Base-by-base conservation (phyloP, 2,888 invertebrate genomes). In the Catocala sponsa region DNA sequence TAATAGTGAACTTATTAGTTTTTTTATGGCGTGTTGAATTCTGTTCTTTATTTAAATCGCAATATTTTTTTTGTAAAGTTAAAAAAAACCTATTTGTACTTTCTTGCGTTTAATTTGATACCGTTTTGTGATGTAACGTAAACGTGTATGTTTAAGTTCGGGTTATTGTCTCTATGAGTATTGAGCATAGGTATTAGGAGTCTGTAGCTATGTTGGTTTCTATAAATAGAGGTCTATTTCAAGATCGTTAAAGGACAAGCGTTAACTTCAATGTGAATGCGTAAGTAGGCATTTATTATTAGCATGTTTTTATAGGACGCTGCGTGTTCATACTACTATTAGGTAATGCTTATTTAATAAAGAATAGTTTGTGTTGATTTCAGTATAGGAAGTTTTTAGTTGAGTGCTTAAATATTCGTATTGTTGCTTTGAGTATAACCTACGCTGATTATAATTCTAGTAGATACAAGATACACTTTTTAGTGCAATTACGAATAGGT, bases 171-270 rank as follows among this genome's bases (percentile, higher is more conserved):
- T 66, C 63, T 43, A 61, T 55, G 59, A 59, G 57, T 33, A 12
- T 11, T 12, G 11, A 13, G 32, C 6, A 13, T 42, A 13, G 2
- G 25, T 32, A 10, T 32, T 33, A 32, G 52, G n/a, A n/a, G 32
- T 54, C 58, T 63, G 43, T 74, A 50, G 67, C 47, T 73, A 64
- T 54, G 60, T 62, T 12, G 10, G 6, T 51, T 49, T 64, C 58
- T 64, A 74, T 71, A 68, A 76, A 75, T 78, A 71, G 64, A 58
- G 25, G 33, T 61, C 58, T 72, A 78, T 76, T 77, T 75, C 50
- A 62, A 68, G 62, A 63, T 55, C 53, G 65, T 43, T 63, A 68
- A 58, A 51, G 55, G 49, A 65, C 59, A 57, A 47, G 64, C 54
- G 57, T 55, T 61, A 63, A 73, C 53, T 55, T 60, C 47, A 32